Percentiles rank a stretch among this genome's conserved stretches.
phyloP scores from a whole-genome alignment of 2,888 invertebrate species.

The Oxytorus armatus region DNA sequence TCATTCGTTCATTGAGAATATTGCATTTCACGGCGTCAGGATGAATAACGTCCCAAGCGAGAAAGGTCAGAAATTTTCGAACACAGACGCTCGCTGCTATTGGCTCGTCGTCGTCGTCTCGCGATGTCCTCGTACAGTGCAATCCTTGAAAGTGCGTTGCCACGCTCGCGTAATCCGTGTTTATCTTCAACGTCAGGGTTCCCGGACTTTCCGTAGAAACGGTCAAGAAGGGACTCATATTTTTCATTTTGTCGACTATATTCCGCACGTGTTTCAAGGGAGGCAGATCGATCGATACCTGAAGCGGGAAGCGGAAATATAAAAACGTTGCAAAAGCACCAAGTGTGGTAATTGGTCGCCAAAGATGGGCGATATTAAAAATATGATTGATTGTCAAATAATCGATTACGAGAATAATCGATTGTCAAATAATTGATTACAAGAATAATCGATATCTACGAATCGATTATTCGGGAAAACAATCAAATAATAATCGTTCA shows the following conservation, averaged over 20 bases:
- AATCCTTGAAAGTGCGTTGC: conserved; percentile 93
- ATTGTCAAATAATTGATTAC: too few relatives aligned
- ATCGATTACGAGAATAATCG: too few relatives aligned
- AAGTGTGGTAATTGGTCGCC: neutral
- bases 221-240: conserved; percentile 89
- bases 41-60: conserved; percentile 91
- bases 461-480: too few relatives aligned
- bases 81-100: conserved; percentile 90
- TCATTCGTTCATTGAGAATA: conserved; percentile 90
- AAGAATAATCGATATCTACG: too few relatives aligned
- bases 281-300: conserved; percentile 93
- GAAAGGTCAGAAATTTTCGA: conserved; percentile 91
- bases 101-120: conserved; percentile 84
- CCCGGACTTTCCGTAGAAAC: conserved; percentile 91
- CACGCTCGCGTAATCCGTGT: conserved; percentile 92
- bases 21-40: conserved; percentile 91
- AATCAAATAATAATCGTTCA: too few relatives aligned
- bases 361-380: too few relatives aligned
- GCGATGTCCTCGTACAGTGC: conserved; percentile 85
- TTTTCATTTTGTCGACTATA: conserved; percentile 94
- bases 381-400: too few relatives aligned
- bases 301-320: conserved; percentile 72
- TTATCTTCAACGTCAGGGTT: conserved; percentile 89
- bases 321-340: neutral
- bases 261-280: conserved; percentile 90